These are phyloP conservation scores for Barypeithes pellucidus DNA, from an alignment of 2,888 invertebrate species.

Conservation along the genomic window DNA sequence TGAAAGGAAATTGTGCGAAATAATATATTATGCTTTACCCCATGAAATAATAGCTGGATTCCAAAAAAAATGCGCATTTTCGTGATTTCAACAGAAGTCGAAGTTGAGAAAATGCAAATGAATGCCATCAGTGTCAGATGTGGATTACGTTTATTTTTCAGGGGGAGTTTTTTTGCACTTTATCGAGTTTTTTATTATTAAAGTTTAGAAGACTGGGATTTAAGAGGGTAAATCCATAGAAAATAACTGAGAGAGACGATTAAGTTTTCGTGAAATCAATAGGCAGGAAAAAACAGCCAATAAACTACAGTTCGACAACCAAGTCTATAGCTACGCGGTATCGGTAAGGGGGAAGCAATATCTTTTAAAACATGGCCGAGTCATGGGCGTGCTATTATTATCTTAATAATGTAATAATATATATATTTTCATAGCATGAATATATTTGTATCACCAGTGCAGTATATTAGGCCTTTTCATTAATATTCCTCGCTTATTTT, in stretches of 20 bases:
- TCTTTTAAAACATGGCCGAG: no score
- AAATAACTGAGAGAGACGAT: not conserved
- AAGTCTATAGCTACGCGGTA: no score
- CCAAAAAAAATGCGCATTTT: slow-evolving; percentile 44
- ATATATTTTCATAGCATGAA: no score
- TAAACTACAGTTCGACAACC: no score
- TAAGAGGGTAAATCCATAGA: slow-evolving; percentile 4
- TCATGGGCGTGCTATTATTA: no score
- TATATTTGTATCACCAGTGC: no score
- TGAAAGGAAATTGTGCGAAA: slow-evolving; percentile 18
- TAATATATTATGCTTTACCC: slow-evolving; percentile 33
- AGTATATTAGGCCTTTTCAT: no score
- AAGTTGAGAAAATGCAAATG: slow-evolving; percentile 51
- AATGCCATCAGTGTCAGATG: slow-evolving; percentile 51
- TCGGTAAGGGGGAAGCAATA: no score
- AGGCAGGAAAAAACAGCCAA: not conserved
- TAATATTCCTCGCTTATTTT: no score
- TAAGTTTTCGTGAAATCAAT: slow-evolving; percentile 6
- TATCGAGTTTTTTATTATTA: slow-evolving; percentile 41
- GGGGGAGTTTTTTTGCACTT: slow-evolving; percentile 42
- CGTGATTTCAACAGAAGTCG: slow-evolving; percentile 45
- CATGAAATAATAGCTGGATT: slow-evolving; percentile 46
- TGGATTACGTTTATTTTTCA: slow-evolving; percentile 43
- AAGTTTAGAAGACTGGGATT: slow-evolving; percentile 13
- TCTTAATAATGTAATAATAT: no score